Evolutionary conservation across 2,113 vertebrate species (phyloP).

Genomic region (Gambusia affinis): DNA sequence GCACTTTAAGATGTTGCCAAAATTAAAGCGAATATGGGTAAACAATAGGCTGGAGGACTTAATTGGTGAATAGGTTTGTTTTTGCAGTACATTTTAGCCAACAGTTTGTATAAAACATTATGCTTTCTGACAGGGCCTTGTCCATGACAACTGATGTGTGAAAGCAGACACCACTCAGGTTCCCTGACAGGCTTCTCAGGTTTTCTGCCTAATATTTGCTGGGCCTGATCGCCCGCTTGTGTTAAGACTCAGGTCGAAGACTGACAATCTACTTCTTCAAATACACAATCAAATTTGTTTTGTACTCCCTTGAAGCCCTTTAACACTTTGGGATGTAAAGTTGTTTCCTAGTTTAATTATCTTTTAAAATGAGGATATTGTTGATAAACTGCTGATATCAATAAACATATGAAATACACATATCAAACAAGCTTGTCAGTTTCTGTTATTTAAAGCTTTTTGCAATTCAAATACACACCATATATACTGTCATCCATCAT

Average conservation of each 20-base stretch:
- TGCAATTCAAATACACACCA: neutral
- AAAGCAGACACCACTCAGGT: neutral
- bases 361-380: neutral
- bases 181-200: conserved; percentile 23
- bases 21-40: neutral
- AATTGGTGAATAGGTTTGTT: neutral
- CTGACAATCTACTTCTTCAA: neutral
- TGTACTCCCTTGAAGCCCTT: neutral
- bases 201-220: conserved; percentile 42
- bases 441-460: neutral
- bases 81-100: neutral
- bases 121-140: neutral
- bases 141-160: too few relatives aligned
- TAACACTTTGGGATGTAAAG: conserved; percentile 3
- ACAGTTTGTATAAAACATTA: neutral
- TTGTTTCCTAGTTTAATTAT: neutral
- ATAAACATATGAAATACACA: neutral
- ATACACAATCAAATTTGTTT: neutral
- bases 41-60: neutral
- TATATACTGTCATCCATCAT: neutral
- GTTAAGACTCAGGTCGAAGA: conserved; percentile 8
- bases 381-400: neutral
- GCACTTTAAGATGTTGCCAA: neutral
- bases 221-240: conserved; percentile 39
- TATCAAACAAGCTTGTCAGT: neutral